Conservation (phyloP, 2,113 vertebrate species). For the Anarhynchus alexandrinus region DNA sequence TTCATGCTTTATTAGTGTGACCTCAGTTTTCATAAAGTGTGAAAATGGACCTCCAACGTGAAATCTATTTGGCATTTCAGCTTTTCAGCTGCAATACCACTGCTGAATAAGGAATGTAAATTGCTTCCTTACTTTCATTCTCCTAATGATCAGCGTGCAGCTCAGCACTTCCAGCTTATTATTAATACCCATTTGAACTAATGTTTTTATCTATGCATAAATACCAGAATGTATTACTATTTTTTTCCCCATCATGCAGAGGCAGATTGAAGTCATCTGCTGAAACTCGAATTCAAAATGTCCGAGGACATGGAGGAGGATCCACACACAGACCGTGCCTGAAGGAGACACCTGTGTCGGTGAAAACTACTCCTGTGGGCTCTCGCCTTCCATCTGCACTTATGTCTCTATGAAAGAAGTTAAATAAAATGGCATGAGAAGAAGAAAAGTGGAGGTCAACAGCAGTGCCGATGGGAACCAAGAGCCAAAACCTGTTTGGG, state of each 20-base stretch:
- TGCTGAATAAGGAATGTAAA: not conserved
- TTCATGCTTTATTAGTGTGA: constrained; percentile 4
- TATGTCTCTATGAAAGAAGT: not conserved
- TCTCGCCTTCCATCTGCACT: not conserved
- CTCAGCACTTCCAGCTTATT: not conserved
- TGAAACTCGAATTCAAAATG: not conserved
- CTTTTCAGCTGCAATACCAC: not conserved
- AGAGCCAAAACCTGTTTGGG: not conserved
- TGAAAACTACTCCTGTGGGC: not conserved
- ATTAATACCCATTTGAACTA: constrained; percentile 9
- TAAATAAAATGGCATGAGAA: not conserved
- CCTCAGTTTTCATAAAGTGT: not conserved
- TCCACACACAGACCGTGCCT: not conserved
- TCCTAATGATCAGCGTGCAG: not conserved
- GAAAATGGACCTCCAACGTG: not conserved
- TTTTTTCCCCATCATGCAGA: not conserved
- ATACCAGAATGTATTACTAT: not conserved
- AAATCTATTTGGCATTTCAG: not conserved
- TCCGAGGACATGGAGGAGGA: not conserved
- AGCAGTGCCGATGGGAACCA: not conserved
- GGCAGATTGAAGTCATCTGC: not conserved
- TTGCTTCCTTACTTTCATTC: not conserved
- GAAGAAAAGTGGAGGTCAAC: not conserved
- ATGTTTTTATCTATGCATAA: constrained; percentile 16
- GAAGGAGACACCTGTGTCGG: not conserved